A percentile compares a stretch with the other conserved stretches of the same genome.
Conservation (phyloP, 2,797 vertebrate species). For the Melanotaenia boesemani region DNA sequence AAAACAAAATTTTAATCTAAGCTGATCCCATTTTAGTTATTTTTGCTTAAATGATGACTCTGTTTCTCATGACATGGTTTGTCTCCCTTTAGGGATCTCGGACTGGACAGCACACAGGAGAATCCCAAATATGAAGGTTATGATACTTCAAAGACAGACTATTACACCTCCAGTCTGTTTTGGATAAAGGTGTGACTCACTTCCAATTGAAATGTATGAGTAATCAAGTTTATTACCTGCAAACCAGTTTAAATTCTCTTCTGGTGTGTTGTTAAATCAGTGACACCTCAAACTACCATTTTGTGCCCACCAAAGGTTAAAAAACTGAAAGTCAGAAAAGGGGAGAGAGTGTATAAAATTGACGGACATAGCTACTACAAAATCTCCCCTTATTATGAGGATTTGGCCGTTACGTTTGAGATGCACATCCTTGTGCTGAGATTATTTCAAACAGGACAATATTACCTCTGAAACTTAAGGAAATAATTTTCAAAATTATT, state of each 20-base stretch:
- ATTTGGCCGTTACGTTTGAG: background rate
- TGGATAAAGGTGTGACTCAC: background rate
- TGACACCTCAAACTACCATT: background rate
- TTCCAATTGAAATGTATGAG: background rate
- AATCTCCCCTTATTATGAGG: background rate
- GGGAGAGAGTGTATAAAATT: background rate
- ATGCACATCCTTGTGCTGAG: background rate
- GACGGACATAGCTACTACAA: no score
- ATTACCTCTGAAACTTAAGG: background rate
- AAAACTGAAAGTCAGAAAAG: background rate
- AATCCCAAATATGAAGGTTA: slow-evolving; percentile 72
- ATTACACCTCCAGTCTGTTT: background rate
- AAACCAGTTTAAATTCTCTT: background rate
- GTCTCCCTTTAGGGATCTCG: slow-evolving; percentile 48
- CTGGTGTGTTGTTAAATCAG: background rate
- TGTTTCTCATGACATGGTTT: background rate
- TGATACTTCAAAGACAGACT: background rate
- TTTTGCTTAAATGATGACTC: background rate
- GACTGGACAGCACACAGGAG: slow-evolving; percentile 68
- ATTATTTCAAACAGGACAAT: background rate
- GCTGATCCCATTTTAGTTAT: background rate
- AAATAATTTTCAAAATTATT: background rate
- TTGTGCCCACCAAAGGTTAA: background rate
- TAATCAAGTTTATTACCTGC: slow-evolving; percentile 5
- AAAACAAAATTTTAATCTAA: no score